A percentile compares a stretch with the other conserved stretches of the same genome.
These are phyloP conservation scores for Menidia menidia DNA, from an alignment of 2,797 vertebrate species.

Conservation along the genomic window DNA sequence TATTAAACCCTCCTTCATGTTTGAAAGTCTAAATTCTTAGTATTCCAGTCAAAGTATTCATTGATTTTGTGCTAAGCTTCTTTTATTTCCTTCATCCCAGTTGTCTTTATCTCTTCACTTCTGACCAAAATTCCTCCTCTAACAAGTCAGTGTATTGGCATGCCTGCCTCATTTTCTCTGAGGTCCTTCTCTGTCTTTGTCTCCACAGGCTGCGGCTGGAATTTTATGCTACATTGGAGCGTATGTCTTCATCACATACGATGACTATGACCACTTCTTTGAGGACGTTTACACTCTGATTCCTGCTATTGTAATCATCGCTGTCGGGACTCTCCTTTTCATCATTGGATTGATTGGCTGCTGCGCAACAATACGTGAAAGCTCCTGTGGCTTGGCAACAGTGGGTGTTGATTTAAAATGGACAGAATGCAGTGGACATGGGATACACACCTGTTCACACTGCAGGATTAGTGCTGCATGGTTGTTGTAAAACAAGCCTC, in stretches of 20 bases:
- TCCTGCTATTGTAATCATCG: constrained; percentile 94
- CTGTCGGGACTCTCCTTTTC: constrained; percentile 93
- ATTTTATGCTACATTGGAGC: constrained; percentile 97
- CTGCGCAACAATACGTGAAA: constrained; percentile 96
- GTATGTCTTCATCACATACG: constrained; percentile 99
- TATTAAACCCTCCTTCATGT: background rate
- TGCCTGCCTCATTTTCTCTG: background rate
- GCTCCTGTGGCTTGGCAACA: constrained; percentile 93
- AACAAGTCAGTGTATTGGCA: background rate
- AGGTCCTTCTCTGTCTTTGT: constrained; percentile 9
- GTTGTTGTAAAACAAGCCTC: background rate
- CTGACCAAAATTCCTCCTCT: background rate
- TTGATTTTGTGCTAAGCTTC: background rate
- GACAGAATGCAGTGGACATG: background rate
- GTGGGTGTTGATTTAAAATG: constrained; percentile 78
- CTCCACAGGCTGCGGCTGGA: constrained; percentile 91
- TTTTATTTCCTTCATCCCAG: background rate
- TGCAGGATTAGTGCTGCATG: background rate
- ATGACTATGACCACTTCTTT: constrained; percentile 98
- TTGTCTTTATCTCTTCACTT: background rate
- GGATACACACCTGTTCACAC: background rate
- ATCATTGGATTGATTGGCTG: constrained; percentile 96
- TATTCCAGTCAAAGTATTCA: background rate
- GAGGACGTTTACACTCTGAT: constrained; percentile 96
- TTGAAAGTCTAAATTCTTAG: background rate